Conservation (phyloP, 2,888 invertebrate species). For the Drosophila multiciliata region DNA sequence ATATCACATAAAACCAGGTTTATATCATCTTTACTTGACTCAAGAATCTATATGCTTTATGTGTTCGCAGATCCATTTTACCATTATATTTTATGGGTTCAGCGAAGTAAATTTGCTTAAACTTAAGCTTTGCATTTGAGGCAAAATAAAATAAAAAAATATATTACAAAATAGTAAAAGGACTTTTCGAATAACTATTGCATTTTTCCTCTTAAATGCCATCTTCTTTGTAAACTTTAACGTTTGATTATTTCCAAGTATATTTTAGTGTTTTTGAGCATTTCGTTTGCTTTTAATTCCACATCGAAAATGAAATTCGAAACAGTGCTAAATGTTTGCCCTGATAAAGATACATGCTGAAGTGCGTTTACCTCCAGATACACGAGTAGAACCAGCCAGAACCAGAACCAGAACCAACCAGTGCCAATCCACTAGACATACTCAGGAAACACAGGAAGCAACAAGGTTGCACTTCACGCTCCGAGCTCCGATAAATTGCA, state of each 20-base stretch:
- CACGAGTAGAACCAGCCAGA: neutral
- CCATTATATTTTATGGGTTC: neutral
- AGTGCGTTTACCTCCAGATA: slow-evolving; percentile 18
- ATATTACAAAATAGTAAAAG: neutral
- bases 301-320: slow-evolving; percentile 65
- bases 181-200: neutral
- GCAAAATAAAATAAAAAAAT: neutral
- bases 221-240: neutral
- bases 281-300: slow-evolving; percentile 62
- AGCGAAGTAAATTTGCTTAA: neutral
- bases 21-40: neutral
- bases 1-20: too few species aligned
- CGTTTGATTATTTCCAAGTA: neutral
- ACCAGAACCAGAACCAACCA: neutral
- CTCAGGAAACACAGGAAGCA: slow-evolving; percentile 6
- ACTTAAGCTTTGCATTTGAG: neutral
- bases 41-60: neutral
- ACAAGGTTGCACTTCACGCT: slow-evolving; percentile 7
- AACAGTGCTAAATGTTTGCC: slow-evolving; percentile 56
- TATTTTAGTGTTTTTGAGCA: slow-evolving; percentile 16
- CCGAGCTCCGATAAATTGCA: neutral
- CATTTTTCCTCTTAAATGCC: neutral
- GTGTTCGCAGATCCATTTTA: neutral
- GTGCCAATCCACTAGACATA: neutral
- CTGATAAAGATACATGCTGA: slow-evolving; percentile 27